A percentile compares a stretch with the other conserved stretches of the same genome.
Conservation (phyloP, 2,113 vertebrate genomes). For the Jacana jacana region DNA sequence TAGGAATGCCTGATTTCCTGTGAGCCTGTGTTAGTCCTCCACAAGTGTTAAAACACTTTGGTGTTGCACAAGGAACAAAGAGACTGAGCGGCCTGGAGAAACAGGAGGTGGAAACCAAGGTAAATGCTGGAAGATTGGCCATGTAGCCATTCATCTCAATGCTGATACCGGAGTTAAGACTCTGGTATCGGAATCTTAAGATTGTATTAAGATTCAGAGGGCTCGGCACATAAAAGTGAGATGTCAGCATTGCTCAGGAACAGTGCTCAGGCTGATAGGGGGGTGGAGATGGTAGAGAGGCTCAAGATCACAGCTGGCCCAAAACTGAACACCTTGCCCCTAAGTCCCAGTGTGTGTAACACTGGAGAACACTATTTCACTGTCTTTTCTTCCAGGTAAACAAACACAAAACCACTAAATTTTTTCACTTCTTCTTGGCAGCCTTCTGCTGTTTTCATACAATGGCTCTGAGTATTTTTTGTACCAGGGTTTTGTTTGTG, state of each 20-base stretch:
- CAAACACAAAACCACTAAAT: background rate
- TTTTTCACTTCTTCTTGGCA: background rate
- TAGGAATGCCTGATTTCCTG: conserved; percentile 57
- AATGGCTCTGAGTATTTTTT: background rate
- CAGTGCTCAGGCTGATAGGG: background rate
- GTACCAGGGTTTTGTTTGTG: background rate
- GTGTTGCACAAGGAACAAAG: background rate
- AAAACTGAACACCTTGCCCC: background rate
- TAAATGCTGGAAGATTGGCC: background rate
- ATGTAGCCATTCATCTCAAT: background rate
- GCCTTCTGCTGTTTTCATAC: background rate
- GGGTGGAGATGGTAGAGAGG: background rate
- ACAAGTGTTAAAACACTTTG: background rate
- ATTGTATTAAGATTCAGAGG: background rate
- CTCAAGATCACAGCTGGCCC: background rate
- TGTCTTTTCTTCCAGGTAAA: background rate
- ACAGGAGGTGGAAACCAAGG: background rate
- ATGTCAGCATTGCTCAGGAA: background rate
- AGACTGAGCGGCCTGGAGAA: background rate
- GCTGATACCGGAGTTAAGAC: background rate
- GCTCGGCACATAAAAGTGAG: background rate
- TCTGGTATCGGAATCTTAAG: no score
- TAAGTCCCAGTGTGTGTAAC: background rate
- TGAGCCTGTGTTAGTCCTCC: background rate
- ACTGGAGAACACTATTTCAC: background rate